Base-by-base conservation (phyloP, 2,888 invertebrate genomes). In the Callyntrura guangdongensis region DNA sequence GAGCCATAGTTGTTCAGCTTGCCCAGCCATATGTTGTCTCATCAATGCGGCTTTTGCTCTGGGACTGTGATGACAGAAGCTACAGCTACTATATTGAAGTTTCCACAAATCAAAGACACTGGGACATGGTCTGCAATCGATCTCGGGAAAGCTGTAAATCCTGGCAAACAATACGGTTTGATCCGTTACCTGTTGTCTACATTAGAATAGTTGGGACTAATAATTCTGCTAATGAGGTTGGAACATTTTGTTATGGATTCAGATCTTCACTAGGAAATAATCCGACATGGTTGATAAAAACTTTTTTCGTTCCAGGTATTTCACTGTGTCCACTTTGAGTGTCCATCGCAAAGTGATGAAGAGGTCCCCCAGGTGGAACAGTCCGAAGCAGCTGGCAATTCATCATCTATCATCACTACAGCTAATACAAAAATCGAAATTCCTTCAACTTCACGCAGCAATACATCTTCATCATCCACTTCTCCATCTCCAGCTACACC, bases 161-260 rank as follows among this genome's bases (percentile, higher is more conserved):
- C 0, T 99, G 99, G 99, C 99, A 99, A 95, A 56, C 49, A 12
- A 87, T 91, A 22, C 17, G 84, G 67, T 91, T 91, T 45, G 84
- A 83, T 5, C 67, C 91, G 0, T 25, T 91, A 3, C 87, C 91
- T 59, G 91, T 91, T 2, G 91, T 91, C 3, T 99, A 98, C 94
- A 97, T 99, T 92, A 97, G 98, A 91, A 99, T 99, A 94, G 97
- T 99, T 82, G 99, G 99, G 91, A 99, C 99, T 0, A 97, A 97
- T 94, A 99, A 99, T 95, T 98, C 99, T 14, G 99, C 98, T 0
- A 99, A 99, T 95, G 99, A 99, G 96, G 99, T 97, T n/a, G n/a
- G n/a, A n/a, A n/a, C n/a, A n/a, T n/a, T n/a, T n/a, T n/a, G n/a
- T n/a, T n/a, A n/a, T n/a, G n/a, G n/a, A n/a, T n/a, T n/a, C n/a